Evolutionary conservation across 2,113 vertebrate species (phyloP).

Genomic region (Hippocampus guttulatus): DNA sequence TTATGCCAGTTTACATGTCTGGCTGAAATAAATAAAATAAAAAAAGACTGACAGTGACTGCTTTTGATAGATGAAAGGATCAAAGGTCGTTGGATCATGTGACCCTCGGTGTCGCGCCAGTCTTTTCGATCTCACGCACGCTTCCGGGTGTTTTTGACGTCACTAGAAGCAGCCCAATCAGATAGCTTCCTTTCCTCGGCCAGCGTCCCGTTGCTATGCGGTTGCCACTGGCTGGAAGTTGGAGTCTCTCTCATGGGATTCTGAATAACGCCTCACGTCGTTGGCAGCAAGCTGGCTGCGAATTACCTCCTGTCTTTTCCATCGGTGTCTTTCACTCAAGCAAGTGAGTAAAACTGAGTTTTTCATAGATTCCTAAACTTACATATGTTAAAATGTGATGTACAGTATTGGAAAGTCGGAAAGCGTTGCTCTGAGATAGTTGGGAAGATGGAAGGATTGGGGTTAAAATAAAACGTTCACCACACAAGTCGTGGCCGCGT

Average conservation of each 20-base stretch:
- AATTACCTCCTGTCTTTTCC: not conserved
- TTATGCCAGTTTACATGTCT: not conserved
- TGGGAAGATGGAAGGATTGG: not conserved
- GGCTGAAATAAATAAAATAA: no score
- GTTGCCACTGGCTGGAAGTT: slow-evolving; percentile 2
- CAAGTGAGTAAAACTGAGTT: slow-evolving; percentile 1
- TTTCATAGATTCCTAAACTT: not conserved
- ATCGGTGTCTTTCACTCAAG: not conserved
- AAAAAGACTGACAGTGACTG: not conserved
- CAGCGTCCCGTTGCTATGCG: slow-evolving; percentile 55
- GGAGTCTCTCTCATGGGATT: no score
- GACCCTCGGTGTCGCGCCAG: slow-evolving; percentile 36
- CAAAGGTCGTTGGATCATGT: not conserved
- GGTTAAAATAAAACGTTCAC: not conserved
- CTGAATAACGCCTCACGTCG: no score
- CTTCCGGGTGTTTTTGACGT: slow-evolving; percentile 24
- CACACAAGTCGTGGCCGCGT: not conserved
- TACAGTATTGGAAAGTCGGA: not conserved
- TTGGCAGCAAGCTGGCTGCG: not conserved
- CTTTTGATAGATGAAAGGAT: not conserved
- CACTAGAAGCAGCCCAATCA: slow-evolving; percentile 47
- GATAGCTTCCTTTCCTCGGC: not conserved
- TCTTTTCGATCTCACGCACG: slow-evolving; percentile 42
- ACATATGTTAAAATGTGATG: not conserved
- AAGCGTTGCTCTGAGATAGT: not conserved